A percentile compares a stretch with the other conserved stretches of the same genome.
Conservation (phyloP, 2,888 invertebrate genomes). For the Tetropium fuscum region DNA sequence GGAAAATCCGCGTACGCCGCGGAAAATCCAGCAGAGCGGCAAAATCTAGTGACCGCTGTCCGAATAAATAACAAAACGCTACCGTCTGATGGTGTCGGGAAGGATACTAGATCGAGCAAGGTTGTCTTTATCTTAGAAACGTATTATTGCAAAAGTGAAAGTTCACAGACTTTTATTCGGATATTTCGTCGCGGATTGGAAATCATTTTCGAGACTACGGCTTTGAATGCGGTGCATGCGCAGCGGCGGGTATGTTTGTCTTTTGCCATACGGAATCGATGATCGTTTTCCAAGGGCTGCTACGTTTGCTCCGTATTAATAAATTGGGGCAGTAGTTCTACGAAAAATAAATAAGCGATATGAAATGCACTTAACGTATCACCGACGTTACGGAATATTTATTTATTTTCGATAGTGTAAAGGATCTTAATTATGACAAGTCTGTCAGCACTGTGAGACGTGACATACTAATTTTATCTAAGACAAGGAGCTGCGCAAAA, state of each 20-base stretch:
- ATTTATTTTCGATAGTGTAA: too few relatives aligned
- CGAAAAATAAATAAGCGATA: neutral
- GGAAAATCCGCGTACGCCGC: slow-evolving; percentile 15
- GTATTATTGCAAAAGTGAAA: slow-evolving; percentile 34
- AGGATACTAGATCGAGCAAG: slow-evolving; percentile 16
- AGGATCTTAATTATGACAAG: too few relatives aligned
- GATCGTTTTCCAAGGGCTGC: slow-evolving; percentile 24
- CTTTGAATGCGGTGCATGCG: slow-evolving; percentile 30
- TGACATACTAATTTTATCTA: too few relatives aligned
- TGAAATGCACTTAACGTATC: too few relatives aligned
- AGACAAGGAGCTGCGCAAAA: too few relatives aligned
- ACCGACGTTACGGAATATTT: too few relatives aligned
- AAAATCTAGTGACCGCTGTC: neutral
- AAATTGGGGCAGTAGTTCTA: neutral
- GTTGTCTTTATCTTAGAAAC: slow-evolving; percentile 20
- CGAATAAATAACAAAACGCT: neutral
- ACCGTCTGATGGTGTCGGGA: neutral
- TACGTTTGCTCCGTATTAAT: slow-evolving; percentile 3
- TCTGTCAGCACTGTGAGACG: too few relatives aligned
- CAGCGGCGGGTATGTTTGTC: neutral
- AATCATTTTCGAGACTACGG: slow-evolving; percentile 9
- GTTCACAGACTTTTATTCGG: slow-evolving; percentile 27
- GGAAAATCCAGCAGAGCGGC: neutral
- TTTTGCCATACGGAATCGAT: slow-evolving; percentile 25
- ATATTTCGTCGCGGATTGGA: slow-evolving; percentile 17